Evolutionary conservation across 2,888 invertebrate species (phyloP).

Genomic region (Cantharis nigra): DNA sequence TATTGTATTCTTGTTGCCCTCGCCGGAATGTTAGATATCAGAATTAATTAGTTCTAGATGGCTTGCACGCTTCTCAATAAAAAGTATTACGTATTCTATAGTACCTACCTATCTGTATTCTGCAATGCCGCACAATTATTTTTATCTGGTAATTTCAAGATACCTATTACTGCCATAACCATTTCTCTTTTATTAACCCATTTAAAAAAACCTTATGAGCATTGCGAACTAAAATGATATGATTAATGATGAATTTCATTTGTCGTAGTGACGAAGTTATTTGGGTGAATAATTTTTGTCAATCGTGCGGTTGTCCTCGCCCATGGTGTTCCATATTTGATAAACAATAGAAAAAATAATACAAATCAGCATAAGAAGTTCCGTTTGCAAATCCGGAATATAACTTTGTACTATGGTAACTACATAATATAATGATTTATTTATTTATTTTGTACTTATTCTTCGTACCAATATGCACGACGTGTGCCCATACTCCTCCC

Average conservation of each 20-base stretch:
- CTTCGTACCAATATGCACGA: background rate
- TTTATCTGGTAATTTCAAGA: constrained; percentile 19
- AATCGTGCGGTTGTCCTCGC: background rate
- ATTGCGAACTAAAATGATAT: background rate
- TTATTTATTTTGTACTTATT: background rate
- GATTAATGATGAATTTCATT: background rate
- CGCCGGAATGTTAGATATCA: constrained; percentile 45
- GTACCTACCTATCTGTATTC: constrained; percentile 33
- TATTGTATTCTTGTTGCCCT: constrained; percentile 33
- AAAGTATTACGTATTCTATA: constrained; percentile 38
- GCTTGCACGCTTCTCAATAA: constrained; percentile 38
- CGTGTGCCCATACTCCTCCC: background rate
- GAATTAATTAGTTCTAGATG: constrained; percentile 47
- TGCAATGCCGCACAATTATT: constrained; percentile 28
- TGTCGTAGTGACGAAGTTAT: background rate
- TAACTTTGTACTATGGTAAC: background rate
- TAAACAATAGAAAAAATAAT: background rate
- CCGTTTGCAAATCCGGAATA: background rate
- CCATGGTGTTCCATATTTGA: background rate
- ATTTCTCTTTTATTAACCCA: background rate
- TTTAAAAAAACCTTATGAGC: background rate
- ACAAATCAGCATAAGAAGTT: background rate
- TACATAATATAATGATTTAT: background rate
- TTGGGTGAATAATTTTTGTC: background rate
- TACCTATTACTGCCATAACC: constrained; percentile 5